These are phyloP conservation scores for Monoplex corrugatus DNA, from an alignment of 2,888 invertebrate genomes.

Conservation along the genomic window DNA sequence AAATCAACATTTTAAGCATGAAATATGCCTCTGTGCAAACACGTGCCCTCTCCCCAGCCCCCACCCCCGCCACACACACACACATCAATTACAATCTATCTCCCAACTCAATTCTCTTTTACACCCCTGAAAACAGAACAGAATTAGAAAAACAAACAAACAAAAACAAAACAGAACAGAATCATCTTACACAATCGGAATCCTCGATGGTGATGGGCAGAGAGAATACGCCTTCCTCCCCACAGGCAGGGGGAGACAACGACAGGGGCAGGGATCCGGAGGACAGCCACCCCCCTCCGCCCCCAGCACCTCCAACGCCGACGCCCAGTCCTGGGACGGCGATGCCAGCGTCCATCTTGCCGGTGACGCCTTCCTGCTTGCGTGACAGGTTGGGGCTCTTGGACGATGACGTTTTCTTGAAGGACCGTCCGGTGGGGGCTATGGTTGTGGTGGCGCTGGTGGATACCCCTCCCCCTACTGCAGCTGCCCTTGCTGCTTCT, in stretches of 20 bases:
- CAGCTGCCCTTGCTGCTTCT: slow-evolving; percentile 32
- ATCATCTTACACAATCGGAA: slow-evolving; percentile 54
- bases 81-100: too few species aligned
- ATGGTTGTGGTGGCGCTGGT: neutral
- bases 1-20: too few species aligned
- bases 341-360: slow-evolving; percentile 63
- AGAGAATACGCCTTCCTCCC: slow-evolving; percentile 48
- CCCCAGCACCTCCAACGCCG: neutral
- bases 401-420: slow-evolving; percentile 63
- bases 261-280: slow-evolving; percentile 52
- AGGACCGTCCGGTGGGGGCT: slow-evolving; percentile 53
- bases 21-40: too few species aligned
- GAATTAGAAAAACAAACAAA: too few species aligned
- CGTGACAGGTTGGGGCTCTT: slow-evolving; percentile 72
- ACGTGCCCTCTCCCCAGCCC: too few species aligned
- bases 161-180: too few species aligned
- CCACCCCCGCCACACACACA: too few species aligned
- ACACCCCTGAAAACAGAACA: too few species aligned
- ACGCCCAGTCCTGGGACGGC: slow-evolving; percentile 40
- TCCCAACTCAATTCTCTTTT: too few species aligned
- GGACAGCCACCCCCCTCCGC: slow-evolving; percentile 5
- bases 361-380: too few species aligned
- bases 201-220: slow-evolving; percentile 64
- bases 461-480: too few species aligned
- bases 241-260: neutral